phyloP scores from a whole-genome alignment of 2,888 invertebrate species.

The Caradrina kadenii region DNA sequence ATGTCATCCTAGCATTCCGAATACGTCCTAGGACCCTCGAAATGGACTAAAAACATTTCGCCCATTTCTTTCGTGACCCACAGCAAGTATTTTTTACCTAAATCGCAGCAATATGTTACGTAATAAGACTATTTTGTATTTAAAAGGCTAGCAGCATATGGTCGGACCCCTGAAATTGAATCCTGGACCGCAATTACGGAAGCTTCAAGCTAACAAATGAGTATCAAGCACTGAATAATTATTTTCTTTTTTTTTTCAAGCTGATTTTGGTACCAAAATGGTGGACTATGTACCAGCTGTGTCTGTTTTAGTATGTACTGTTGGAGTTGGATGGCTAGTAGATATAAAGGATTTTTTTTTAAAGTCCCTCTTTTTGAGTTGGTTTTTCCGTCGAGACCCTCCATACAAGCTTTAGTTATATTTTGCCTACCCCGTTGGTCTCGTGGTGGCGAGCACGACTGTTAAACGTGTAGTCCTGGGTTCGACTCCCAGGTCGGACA shows the following conservation, averaged over 20 bases:
- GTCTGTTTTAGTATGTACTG: constrained; percentile 5
- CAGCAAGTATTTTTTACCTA: constrained; percentile 25
- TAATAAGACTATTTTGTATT: constrained; percentile 46
- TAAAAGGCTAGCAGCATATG: constrained; percentile 56
- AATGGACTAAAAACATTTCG: constrained; percentile 38
- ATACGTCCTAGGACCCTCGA: constrained; percentile 34
- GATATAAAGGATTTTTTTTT: no score
- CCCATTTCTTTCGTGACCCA: constrained; percentile 17
- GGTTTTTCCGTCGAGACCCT: no score
- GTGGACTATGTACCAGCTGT: constrained; percentile 15
- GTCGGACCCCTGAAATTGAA: constrained; percentile 52
- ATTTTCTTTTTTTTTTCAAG: constrained; percentile 11
- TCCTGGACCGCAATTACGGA: constrained; percentile 57
- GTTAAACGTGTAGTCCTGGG: no score
- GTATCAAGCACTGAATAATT: constrained; percentile 40
- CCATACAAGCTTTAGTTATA: no score
- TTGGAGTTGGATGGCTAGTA: not conserved
- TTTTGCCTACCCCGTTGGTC: no score
- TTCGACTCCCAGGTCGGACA: no score
- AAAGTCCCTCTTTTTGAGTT: no score
- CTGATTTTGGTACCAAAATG: constrained; percentile 29
- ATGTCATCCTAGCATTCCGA: constrained; percentile 39
- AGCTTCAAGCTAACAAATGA: constrained; percentile 51
- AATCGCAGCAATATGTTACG: constrained; percentile 39
- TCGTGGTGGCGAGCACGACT: no score